Evolutionary conservation across 2,113 vertebrate species (phyloP).

Genomic region (Ciconia boyciana): DNA sequence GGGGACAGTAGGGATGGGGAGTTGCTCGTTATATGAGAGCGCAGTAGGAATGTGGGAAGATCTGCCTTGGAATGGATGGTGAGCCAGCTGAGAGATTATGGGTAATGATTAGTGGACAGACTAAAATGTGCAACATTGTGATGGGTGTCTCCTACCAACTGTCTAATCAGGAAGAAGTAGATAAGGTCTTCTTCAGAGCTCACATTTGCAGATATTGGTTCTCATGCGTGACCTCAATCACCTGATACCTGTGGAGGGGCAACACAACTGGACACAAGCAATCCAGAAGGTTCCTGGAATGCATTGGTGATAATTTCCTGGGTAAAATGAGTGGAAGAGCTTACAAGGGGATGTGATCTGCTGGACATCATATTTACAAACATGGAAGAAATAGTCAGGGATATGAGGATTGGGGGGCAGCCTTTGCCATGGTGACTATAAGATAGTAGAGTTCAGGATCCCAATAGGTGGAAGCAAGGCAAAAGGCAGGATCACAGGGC

Average conservation of each 20-base stretch:
- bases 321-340: not conserved
- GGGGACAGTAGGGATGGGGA: not conserved
- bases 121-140: too few species aligned
- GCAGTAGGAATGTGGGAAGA: not conserved
- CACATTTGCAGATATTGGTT: not conserved
- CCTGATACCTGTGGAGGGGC: not conserved
- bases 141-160: not conserved
- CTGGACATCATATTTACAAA: not conserved
- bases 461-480: not conserved
- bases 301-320: not conserved
- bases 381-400: not conserved
- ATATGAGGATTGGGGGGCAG: not conserved
- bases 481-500: not conserved
- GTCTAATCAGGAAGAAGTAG: not conserved
- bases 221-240: not conserved
- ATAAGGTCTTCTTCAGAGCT: not conserved
- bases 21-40: not conserved
- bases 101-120: not conserved
- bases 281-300: not conserved
- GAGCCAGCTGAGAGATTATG: not conserved
- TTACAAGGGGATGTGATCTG: not conserved
- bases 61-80: not conserved
- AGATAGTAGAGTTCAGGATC: not conserved
- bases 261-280: not conserved
- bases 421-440: not conserved